These are phyloP conservation scores for Drosophila arizonae DNA, from an alignment of 1,140 invertebrate genomes.

Conservation along the genomic window DNA sequence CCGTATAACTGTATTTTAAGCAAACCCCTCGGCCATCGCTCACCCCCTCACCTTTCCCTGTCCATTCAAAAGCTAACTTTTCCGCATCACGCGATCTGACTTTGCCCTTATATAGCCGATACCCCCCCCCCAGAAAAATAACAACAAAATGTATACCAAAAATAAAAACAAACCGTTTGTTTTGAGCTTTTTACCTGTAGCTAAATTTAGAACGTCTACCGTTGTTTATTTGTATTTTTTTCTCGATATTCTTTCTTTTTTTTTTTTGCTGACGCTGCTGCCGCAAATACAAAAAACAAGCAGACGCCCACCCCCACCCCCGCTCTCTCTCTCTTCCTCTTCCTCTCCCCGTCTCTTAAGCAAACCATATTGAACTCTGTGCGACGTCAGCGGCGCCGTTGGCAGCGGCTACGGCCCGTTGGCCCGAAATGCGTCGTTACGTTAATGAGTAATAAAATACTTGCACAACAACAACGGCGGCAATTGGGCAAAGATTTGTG, in stretches of 20 bases:
- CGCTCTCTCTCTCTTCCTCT: background rate
- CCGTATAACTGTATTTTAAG: background rate
- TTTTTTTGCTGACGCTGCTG: conserved; percentile 66
- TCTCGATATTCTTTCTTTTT: conserved; percentile 19
- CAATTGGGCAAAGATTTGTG: conserved; percentile 25
- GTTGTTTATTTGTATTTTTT: conserved; percentile 44
- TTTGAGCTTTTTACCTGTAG: conserved; percentile 69
- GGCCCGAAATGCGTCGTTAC: conserved; percentile 77
- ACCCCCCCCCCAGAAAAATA: conserved; percentile 28
- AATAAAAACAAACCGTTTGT: conserved; percentile 46
- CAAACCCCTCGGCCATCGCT: background rate
- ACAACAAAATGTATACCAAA: conserved; percentile 22
- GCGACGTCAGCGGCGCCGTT: conserved; percentile 44
- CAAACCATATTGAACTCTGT: conserved; percentile 50
- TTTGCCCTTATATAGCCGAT: conserved; percentile 57
- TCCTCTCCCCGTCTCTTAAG: background rate
- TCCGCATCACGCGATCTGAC: conserved; percentile 61
- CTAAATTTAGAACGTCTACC: conserved; percentile 77
- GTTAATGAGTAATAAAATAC: conserved; percentile 82
- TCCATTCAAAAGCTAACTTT: conserved; percentile 5
- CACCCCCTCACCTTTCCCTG: background rate
- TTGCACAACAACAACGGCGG: conserved; percentile 53
- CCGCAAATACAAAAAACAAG: conserved; percentile 46
- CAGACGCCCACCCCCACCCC: background rate
- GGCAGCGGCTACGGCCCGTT: conserved; percentile 40